phyloP scores from a whole-genome alignment of 2,888 invertebrate species.

The Criorhina ranunculi region DNA sequence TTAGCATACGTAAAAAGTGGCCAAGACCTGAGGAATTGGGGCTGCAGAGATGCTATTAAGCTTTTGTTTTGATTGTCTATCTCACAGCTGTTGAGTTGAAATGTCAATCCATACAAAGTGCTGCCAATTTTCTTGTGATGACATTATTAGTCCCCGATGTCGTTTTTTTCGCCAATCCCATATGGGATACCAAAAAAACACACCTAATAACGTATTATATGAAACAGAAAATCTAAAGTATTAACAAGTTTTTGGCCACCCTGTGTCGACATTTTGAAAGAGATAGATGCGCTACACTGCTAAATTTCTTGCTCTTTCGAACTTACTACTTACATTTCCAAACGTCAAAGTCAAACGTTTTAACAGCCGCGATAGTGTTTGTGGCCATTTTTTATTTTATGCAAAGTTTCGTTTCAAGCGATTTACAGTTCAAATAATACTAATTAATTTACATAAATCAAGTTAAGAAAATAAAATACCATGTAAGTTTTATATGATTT shows the following conservation, averaged over 20 bases:
- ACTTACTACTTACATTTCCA: background rate
- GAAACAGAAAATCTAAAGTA: no score
- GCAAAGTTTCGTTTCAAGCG: background rate
- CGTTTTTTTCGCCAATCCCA: no score
- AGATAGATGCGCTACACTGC: background rate
- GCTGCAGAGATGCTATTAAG: no score
- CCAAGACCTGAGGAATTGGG: no score
- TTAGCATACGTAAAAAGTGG: no score
- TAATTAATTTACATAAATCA: background rate
- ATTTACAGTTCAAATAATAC: background rate
- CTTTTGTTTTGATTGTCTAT: no score
- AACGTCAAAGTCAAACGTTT: slow-evolving; percentile 66
- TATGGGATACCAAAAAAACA: no score
- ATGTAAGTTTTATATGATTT: slow-evolving; percentile 36
- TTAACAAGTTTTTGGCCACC: background rate
- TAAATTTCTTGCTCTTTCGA: background rate
- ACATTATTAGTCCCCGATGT: no score
- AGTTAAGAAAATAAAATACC: background rate
- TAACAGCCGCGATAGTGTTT: slow-evolving; percentile 23
- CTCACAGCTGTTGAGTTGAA: no score
- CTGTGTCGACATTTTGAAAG: background rate
- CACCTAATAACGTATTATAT: no score
- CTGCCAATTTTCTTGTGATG: no score
- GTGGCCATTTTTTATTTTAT: slow-evolving; percentile 40
- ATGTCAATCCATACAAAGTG: no score